Evolutionary conservation across 2,888 invertebrate species (phyloP).

Genomic region (Drosophila borborema): DNA sequence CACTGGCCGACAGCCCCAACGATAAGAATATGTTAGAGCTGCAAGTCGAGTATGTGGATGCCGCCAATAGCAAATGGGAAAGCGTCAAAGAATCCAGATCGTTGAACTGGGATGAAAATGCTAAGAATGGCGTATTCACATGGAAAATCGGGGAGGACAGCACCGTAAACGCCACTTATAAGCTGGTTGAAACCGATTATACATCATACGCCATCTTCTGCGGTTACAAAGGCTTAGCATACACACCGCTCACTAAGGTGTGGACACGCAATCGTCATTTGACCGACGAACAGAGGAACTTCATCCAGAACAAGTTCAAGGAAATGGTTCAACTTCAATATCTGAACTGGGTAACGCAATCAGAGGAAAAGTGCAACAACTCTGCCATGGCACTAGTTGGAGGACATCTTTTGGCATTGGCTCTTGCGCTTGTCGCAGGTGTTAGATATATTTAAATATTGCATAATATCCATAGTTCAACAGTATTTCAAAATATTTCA

Average conservation of each 20-base stretch:
- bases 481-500: too few relatives aligned
- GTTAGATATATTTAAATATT: background rate
- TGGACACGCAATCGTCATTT: constrained; percentile 30
- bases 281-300: background rate
- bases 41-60: constrained; percentile 18
- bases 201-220: constrained; percentile 12
- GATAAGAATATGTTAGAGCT: constrained; percentile 9
- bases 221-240: background rate
- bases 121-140: constrained; percentile 34
- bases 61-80: constrained; percentile 30
- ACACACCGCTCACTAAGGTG: constrained; percentile 12
- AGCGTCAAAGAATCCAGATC: background rate
- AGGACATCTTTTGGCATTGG: constrained; percentile 21
- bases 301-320: background rate
- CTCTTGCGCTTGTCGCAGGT: background rate
- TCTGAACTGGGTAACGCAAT: constrained; percentile 29
- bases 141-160: background rate
- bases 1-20: background rate
- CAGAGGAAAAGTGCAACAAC: constrained; percentile 12
- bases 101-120: constrained; percentile 28
- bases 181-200: constrained; percentile 21
- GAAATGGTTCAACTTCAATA: background rate
- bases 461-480: too few relatives aligned
- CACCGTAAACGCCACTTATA: constrained; percentile 9
- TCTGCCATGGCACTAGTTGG: constrained; percentile 9